phyloP scores from a whole-genome alignment of 2,113 vertebrate genomes.

The Aix galericulata region DNA sequence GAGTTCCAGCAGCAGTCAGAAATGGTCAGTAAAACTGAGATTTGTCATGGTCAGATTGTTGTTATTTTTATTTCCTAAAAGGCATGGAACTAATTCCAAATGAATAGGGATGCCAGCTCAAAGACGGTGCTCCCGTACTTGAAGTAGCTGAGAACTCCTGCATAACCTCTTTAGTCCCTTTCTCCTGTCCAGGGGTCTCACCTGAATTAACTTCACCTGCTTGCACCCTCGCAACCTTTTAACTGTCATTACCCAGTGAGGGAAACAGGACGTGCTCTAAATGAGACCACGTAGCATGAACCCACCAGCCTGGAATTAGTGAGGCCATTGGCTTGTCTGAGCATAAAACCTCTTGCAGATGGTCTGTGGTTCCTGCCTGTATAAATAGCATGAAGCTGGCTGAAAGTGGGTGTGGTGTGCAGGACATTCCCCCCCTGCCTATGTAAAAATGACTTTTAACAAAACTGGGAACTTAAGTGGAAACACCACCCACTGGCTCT shows the following conservation, averaged over 20 bases:
- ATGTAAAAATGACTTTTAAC: not conserved
- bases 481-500: not conserved
- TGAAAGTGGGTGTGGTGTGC: not conserved
- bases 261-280: not conserved
- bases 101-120: not conserved
- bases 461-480: not conserved
- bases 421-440: not conserved
- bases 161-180: not conserved
- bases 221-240: not conserved
- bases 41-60: not conserved
- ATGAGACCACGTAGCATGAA: fast-evolving
- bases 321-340: not conserved
- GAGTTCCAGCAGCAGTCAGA: not conserved
- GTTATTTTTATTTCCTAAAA: not conserved
- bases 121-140: not conserved
- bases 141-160: not conserved
- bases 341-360: not conserved
- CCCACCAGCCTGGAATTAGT: not conserved
- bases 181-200: not conserved
- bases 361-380: slow-evolving; percentile 1
- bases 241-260: not conserved
- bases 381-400: not conserved
- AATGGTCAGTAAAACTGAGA: not conserved
- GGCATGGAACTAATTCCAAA: not conserved
- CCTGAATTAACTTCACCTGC: not conserved